These are phyloP conservation scores for Drosophila mulleri DNA, from an alignment of 2,888 invertebrate species.

Conservation along the genomic window DNA sequence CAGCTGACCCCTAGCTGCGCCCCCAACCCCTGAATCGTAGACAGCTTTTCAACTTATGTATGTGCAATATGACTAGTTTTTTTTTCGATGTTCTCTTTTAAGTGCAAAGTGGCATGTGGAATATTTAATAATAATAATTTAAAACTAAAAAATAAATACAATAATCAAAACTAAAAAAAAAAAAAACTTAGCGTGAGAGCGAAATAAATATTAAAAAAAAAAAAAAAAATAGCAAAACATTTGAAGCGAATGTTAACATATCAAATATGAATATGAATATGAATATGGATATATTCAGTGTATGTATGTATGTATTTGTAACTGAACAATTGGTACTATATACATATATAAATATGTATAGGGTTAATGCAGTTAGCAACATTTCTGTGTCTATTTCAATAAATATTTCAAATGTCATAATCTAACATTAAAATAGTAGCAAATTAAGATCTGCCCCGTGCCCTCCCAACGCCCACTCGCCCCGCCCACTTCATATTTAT, in stretches of 20 bases:
- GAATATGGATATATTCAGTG: conserved; percentile 12
- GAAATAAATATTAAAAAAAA: conserved; percentile 8
- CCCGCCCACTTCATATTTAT: conserved; percentile 41
- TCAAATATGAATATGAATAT: conserved; percentile 53
- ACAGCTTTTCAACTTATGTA: conserved; percentile 80
- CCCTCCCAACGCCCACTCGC: conserved; percentile 6
- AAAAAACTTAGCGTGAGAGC: background rate
- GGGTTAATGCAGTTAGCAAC: conserved; percentile 56
- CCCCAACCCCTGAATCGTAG: conserved; percentile 32
- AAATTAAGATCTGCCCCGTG: conserved; percentile 22
- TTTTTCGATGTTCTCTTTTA: conserved; percentile 65
- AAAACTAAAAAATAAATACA: background rate
- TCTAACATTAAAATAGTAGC: conserved; percentile 32
- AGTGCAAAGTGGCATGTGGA: conserved; percentile 40
- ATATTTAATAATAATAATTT: conserved; percentile 9
- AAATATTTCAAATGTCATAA: conserved; percentile 69
- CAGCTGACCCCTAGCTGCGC: conserved; percentile 21
- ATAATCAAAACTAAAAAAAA: background rate
- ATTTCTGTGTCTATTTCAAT: conserved; percentile 74
- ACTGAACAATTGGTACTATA: conserved; percentile 38
- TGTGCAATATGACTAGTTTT: conserved; percentile 86
- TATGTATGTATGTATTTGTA: conserved; percentile 29
- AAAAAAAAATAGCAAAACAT: conserved; percentile 24
- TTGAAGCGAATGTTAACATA: conserved; percentile 76
- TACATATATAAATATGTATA: background rate